Conservation (phyloP, 2,888 invertebrate genomes). For the Chrysolina oricalcia region DNA sequence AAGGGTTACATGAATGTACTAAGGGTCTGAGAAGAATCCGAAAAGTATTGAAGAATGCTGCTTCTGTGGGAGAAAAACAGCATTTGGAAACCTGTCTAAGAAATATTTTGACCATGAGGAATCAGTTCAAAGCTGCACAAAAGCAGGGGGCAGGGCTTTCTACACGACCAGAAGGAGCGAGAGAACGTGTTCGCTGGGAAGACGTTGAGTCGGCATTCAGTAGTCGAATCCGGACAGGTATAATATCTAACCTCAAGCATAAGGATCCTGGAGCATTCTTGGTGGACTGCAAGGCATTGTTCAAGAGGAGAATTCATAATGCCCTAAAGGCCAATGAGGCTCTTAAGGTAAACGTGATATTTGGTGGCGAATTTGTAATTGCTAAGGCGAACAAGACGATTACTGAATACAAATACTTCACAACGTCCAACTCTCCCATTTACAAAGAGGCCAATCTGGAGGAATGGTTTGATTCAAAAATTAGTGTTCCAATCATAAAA, state of each 20-base stretch:
- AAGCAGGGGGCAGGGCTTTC: too few species aligned
- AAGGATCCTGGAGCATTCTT: constrained; percentile 49
- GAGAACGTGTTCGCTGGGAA: constrained; percentile 35
- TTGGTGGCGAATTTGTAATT: constrained; percentile 50
- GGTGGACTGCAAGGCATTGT: constrained; percentile 40
- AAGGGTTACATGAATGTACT: background rate
- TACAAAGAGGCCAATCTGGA: constrained; percentile 46
- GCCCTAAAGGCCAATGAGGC: constrained; percentile 44
- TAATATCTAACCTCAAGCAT: constrained; percentile 43
- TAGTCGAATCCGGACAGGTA: constrained; percentile 34
- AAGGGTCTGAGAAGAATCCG: background rate
- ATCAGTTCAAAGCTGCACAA: too few species aligned
- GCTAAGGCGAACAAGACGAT: constrained; percentile 39
- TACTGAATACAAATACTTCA: constrained; percentile 55
- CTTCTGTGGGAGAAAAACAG: constrained; percentile 36
- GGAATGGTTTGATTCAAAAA: constrained; percentile 35
- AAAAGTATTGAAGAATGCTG: background rate
- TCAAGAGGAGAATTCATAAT: constrained; percentile 41
- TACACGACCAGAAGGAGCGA: background rate
- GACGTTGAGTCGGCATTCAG: constrained; percentile 36
- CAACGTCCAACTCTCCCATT: constrained; percentile 49
- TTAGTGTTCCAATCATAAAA: background rate
- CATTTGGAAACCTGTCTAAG: constrained; percentile 27
- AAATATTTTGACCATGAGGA: too few species aligned
- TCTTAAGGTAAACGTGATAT: constrained; percentile 46